Percentiles rank a stretch among this genome's conserved stretches.
Conservation (phyloP, 35 echinoderm and acorn worm species). For the Chiridota heheva region DNA sequence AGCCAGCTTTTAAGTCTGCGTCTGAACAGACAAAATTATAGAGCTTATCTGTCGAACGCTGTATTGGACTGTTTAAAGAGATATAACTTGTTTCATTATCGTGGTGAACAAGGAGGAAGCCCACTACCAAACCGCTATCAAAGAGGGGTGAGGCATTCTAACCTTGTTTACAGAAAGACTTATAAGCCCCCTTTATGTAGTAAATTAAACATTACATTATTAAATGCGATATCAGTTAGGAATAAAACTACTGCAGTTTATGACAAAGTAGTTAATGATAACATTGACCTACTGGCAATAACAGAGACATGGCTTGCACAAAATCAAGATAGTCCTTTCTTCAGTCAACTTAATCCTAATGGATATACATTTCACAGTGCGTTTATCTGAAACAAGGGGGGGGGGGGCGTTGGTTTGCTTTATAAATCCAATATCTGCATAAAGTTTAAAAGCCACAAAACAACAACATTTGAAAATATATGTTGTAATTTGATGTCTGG, state of each 20-base stretch:
- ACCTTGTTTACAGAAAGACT: too few species aligned
- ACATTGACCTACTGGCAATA: neutral
- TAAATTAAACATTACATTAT: neutral
- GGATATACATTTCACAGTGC: slow-evolving; percentile 18
- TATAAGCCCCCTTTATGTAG: neutral
- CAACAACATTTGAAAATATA: slow-evolving; percentile 9
- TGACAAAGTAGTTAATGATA: slow-evolving; percentile 7
- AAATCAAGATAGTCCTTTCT: neutral
- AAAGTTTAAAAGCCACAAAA: slow-evolving; percentile 1
- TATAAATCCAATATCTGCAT: slow-evolving; percentile 1
- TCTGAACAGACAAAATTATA: too few species aligned
- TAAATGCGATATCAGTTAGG: slow-evolving; percentile 5
- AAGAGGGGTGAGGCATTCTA: too few species aligned
- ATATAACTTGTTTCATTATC: too few species aligned
- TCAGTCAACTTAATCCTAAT: slow-evolving; percentile 2
- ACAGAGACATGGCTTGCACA: slow-evolving; percentile 18
- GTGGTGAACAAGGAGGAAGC: too few species aligned
- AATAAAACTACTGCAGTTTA: slow-evolving; percentile 18
- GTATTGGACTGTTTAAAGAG: too few species aligned
- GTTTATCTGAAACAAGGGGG: neutral
- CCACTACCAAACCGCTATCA: too few species aligned
- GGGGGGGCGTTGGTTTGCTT: slow-evolving; percentile 4
- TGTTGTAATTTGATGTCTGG: neutral
- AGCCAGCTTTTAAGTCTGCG: too few species aligned
- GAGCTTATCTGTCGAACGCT: too few species aligned